Evolutionary conservation across 2,888 invertebrate genomes (phyloP), one percentile per base, ranked within the genome.

Genomic region (Phorcus lineatus): DNA sequence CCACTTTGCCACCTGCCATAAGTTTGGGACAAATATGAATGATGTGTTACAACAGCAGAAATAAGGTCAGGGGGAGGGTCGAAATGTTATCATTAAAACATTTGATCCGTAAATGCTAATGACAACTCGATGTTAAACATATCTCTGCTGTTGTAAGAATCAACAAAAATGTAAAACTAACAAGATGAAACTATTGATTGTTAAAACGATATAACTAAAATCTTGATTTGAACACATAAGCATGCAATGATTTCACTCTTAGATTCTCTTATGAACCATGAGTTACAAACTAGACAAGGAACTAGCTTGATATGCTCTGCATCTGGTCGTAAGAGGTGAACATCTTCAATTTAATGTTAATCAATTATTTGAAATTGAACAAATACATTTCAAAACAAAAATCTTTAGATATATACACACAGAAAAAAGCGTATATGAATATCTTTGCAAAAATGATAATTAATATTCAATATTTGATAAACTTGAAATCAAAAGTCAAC

Each of bases 1-100:
- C 76, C 55, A 24, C 28, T 54, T 22, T 17, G 28, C 55, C 76
- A 76, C 76, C 76, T 76, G 76, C 76, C 76, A 54, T 76, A 54
- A 76, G 76, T 55, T 36, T 36, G 31, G 36, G 40, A 70, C 36
- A 31, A 70, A n/a, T 31, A 36, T 31, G 19, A 31, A 4, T 70
- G 70, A 70, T 40, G 13, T 70, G 17, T 70, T 70, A 70, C 19
- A 70, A 70, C 70, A 70, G 70, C 70, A 70, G 70, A 70, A 31
- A 70, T 36, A 70, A 0, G 40, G 70, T 70, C 70, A 70, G 40
- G 70, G 40, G 11, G 70, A 70, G 70, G 70, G 70, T 70, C 70
- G n/a, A 17, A 47, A 47, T 4, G 31, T 19, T 40, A 11, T 70
- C 36, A 40, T 22, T 1, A 4, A n/a, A 70, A 40, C 70, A 70